phyloP scores from a whole-genome alignment of 2,113 vertebrate genomes.

The Chaetura pelagica region DNA sequence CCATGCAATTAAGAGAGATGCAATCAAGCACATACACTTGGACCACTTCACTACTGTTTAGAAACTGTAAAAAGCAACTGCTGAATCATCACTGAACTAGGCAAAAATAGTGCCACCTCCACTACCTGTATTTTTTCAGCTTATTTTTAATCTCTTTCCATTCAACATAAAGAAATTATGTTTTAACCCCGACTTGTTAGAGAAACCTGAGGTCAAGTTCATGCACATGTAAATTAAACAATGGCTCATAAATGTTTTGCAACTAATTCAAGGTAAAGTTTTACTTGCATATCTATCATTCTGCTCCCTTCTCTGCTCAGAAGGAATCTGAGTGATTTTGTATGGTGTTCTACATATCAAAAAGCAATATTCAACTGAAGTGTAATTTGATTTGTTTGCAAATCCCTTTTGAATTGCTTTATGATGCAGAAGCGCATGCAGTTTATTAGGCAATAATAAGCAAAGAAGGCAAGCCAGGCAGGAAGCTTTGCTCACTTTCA shows the following conservation, averaged over 20 bases:
- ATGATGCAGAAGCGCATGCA: constrained; percentile 45
- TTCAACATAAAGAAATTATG: background rate
- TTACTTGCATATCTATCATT: background rate
- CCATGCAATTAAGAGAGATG: constrained; percentile 53
- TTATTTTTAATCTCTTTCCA: background rate
- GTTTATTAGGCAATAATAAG: constrained; percentile 60
- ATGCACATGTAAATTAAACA: background rate
- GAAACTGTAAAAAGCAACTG: background rate
- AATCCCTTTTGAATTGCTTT: constrained; percentile 66
- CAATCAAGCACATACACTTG: constrained; percentile 50
- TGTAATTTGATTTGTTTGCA: constrained; percentile 65
- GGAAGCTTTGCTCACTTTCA: constrained; percentile 88
- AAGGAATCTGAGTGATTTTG: background rate
- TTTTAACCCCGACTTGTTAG: background rate
- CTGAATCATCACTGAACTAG: background rate
- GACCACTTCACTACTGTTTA: background rate
- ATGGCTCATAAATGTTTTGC: background rate
- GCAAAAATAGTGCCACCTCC: background rate
- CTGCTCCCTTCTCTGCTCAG: background rate
- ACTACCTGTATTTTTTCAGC: background rate
- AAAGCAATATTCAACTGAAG: constrained; percentile 7
- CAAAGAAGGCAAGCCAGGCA: constrained; percentile 75
- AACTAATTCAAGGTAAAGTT: background rate
- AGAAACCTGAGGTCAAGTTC: background rate
- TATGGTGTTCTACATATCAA: background rate